A percentile compares a stretch with the other conserved stretches of the same genome.
These are phyloP conservation scores for Rhodophaea formosa DNA, from an alignment of 2,888 invertebrate species.

Conservation along the genomic window DNA sequence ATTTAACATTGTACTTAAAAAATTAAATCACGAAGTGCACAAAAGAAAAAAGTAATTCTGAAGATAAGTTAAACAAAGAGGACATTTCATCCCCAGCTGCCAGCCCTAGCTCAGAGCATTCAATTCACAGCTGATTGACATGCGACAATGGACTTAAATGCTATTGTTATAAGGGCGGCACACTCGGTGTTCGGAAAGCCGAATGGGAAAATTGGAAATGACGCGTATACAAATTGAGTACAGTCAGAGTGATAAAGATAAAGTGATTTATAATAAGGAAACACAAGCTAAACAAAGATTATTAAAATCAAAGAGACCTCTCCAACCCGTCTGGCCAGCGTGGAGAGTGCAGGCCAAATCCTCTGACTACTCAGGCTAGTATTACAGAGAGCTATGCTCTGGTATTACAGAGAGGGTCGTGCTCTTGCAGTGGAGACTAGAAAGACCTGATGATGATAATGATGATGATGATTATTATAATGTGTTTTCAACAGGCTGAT, in stretches of 20 bases:
- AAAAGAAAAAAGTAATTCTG: not conserved
- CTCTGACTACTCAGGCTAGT: no score
- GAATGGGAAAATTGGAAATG: slow-evolving; percentile 20
- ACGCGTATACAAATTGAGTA: slow-evolving; percentile 16
- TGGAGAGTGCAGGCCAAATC: no score
- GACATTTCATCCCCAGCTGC: not conserved
- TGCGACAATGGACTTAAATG: slow-evolving; percentile 19
- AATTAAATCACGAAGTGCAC: not conserved
- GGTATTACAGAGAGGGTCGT: no score
- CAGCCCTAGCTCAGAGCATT: slow-evolving; percentile 12
- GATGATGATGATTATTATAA: no score
- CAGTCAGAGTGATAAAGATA: not conserved
- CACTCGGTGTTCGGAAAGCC: slow-evolving; percentile 3
- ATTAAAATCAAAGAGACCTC: no score
- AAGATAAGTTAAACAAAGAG: not conserved
- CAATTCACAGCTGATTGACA: slow-evolving; percentile 18
- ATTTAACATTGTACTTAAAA: no score
- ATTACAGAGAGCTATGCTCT: no score
- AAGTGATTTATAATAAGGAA: not conserved
- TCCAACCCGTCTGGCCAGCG: no score
- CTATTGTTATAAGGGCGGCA: slow-evolving; percentile 18
- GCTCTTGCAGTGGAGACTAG: no score
- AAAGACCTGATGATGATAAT: no score
- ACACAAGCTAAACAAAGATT: no score
- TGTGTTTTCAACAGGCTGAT: no score